Evolutionary conservation across 2,113 vertebrate genomes (phyloP), one percentile per base, ranked within the genome.

Genomic region (Eidolon helvum): DNA sequence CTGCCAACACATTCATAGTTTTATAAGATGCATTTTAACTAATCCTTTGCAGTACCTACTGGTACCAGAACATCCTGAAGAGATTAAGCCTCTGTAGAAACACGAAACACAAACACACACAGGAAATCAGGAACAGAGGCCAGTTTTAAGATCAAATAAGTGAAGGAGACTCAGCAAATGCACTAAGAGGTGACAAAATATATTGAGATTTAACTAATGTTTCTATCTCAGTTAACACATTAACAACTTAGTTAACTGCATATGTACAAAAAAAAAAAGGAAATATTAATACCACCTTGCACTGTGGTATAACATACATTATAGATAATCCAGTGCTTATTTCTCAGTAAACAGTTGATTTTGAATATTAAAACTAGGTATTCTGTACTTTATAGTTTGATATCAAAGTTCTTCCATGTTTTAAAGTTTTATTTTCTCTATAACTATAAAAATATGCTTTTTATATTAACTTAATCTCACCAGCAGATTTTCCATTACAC

Each of bases 371-470:
- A 88, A 93, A 72, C 4, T 28, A 87, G 18, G 18, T 45, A 35
- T 57, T 82, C 77, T 94, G 2, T 8, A 91, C 38, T 92, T 90
- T 80, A 50, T 24, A 74, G 57, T 77, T 50, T 84, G 82, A n/a
- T 69, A 55, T 61, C 2, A 86, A 72, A 94, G 72, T 40, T 59
- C 1, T 88, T 75, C 35, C 33, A 66, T 55, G 30, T 59, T 80
- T 95, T 83, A 26, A 38, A 83, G 40, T 72, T 87, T 94, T 38
- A 80, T 77, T 74, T 94, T 55, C 45, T 69, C 14, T 94, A 48
- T 77, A 88, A 74, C 4, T 86, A 91, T 59, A 19, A 84, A 91
- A 91, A 26, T 14, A 84, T 2, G 33, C 18, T 75, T 71, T 83
- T 57, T 33, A 57, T 55, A 80, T 74, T 95, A 93, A 80, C 15